Evolutionary conservation across 2,888 invertebrate genomes (phyloP).

Genomic region (Microdon myrmicae): DNA sequence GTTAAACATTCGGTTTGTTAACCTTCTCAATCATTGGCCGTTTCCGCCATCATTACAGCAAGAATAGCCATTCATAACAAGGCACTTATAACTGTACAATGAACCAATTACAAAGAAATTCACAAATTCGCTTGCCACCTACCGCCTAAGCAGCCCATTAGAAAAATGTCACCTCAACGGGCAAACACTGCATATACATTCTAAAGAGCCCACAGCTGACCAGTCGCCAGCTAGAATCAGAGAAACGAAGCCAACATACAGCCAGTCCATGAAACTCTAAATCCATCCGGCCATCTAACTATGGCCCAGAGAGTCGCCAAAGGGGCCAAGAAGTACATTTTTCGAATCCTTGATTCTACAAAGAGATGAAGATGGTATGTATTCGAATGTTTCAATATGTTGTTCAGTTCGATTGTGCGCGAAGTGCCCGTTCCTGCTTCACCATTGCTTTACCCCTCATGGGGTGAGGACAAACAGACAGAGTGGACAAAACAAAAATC

Average conservation of each 20-base stretch:
- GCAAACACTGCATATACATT: conserved; percentile 31
- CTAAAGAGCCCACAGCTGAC: conserved; percentile 28
- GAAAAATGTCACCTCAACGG: conserved; percentile 46
- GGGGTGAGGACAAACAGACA: conserved; percentile 14
- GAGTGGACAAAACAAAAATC: no score
- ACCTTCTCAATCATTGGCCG: no score
- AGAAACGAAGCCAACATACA: conserved; percentile 14
- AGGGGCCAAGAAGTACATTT: conserved; percentile 13
- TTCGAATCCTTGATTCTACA: conserved; percentile 28
- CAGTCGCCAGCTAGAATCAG: conserved; percentile 27
- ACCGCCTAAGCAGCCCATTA: conserved; percentile 37
- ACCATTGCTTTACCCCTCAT: conserved; percentile 1
- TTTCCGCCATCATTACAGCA: no score
- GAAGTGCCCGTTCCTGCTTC: no score
- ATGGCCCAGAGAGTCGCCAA: conserved; percentile 1
- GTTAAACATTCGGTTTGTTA: no score
- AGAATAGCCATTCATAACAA: no score
- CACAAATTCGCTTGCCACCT: no score
- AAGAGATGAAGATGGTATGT: conserved; percentile 46
- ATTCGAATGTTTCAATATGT: conserved; percentile 48
- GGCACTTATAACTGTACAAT: no score
- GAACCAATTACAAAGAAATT: no score
- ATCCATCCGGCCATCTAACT: no score
- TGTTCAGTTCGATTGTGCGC: conserved; percentile 37
- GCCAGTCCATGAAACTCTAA: no score